Evolutionary conservation across 2,888 invertebrate genomes (phyloP), one percentile per base, ranked within the genome.

Genomic region (Macrosiphum euphorbiae): DNA sequence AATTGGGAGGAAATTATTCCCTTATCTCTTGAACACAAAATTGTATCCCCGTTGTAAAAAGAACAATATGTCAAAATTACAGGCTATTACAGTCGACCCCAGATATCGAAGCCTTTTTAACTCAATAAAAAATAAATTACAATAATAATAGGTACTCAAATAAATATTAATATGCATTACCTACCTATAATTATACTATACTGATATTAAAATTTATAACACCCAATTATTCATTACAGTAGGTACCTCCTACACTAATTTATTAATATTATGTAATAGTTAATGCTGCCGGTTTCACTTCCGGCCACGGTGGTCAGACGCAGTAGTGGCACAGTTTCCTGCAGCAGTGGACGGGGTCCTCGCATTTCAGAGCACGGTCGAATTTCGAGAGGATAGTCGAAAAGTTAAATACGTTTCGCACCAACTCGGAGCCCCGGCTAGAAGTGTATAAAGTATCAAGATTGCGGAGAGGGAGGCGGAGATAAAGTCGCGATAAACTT

Each of bases 401-500:
- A 84, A 91, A 91, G 91, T 91, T 52, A 84, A 52, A 91, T 58
- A 61, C 35, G 44, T 88, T 88, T 78, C 35, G 20, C 35, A 78
- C 35, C 78, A 35, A 78, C 35, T 78, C 26, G 78, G 20, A 78
- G 20, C 35, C 35, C 78, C 35, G 78, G 8, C 58, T 58, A 13
- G 41, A 13, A 28, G 44, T 13, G 28, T 55, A 47, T 47, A 50
- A 50, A 67, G n/a, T 47, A n/a, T 26, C 35, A 1, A 67, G 90
- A 47, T 78, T 41, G 35, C 26, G 8, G 50, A 90, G n/a, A 61
- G n/a, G 47, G 47, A 28, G 20, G 67, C 8, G 50, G 90, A 35
- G 47, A 86, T 86, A 86, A 86, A 78, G 50, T 78, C 67, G 50
- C n/a, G 50, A 58, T 91, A 86, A 86, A 91, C 85, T 91, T 91